Conservation (phyloP, 2,797 vertebrate genomes). For the Crocodylus rhombifer region DNA sequence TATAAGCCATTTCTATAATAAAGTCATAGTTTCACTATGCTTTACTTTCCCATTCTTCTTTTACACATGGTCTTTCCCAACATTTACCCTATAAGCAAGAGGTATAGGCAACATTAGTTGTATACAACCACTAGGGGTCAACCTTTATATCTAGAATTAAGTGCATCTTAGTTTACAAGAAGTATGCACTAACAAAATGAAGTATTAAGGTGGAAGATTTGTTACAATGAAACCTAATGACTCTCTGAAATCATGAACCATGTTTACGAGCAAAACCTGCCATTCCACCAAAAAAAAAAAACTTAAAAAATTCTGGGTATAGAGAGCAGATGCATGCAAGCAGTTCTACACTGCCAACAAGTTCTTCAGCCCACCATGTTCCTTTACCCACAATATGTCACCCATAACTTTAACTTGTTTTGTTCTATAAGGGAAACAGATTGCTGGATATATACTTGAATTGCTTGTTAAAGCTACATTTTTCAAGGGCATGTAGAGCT, state of each 20-base stretch:
- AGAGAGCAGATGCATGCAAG: not conserved
- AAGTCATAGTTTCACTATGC: not conserved
- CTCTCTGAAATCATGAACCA: not conserved
- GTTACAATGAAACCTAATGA: not conserved
- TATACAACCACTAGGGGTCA: conserved; percentile 27
- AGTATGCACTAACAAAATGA: not conserved
- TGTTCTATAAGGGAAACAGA: not conserved
- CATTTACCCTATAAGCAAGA: not conserved
- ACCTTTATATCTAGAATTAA: not conserved
- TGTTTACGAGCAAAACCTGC: not conserved
- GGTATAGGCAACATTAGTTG: not conserved
- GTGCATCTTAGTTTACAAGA: not conserved
- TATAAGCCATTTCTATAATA: not conserved
- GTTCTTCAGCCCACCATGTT: not conserved
- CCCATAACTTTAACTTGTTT: not conserved
- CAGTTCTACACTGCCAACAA: not conserved
- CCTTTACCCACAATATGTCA: not conserved
- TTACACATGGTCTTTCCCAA: not conserved
- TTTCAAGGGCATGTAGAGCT: not conserved
- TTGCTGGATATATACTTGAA: not conserved
- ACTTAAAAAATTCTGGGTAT: not conserved
- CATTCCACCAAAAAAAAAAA: not conserved
- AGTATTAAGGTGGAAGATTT: not conserved
- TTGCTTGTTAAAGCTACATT: not conserved
- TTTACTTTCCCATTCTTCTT: fast-evolving